These are phyloP conservation scores for Pyrgus malvae DNA, from an alignment of 2,888 invertebrate genomes.

Conservation along the genomic window DNA sequence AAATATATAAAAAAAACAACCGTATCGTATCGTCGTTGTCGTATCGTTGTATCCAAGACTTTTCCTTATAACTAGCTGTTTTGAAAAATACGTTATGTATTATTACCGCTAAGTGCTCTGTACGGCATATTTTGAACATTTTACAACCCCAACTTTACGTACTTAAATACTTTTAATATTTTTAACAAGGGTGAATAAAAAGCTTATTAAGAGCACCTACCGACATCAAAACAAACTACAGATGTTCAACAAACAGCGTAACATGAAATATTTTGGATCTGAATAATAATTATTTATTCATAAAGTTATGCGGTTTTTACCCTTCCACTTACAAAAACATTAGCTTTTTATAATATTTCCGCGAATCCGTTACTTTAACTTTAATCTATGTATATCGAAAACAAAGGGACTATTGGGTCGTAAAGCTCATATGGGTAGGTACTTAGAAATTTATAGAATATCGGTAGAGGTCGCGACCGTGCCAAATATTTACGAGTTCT, in stretches of 20 bases:
- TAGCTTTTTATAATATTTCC: slow-evolving; percentile 4
- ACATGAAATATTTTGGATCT: slow-evolving; percentile 4
- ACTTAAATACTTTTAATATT: slow-evolving; percentile 39
- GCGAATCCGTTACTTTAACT: neutral
- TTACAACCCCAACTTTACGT: slow-evolving; percentile 28
- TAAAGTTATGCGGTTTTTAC: slow-evolving; percentile 11
- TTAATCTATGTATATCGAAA: slow-evolving; percentile 28
- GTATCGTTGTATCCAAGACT: too few species aligned
- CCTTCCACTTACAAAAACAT: slow-evolving; percentile 7
- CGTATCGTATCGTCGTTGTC: too few species aligned
- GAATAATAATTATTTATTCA: slow-evolving; percentile 13
- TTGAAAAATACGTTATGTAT: too few species aligned
- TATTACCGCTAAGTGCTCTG: too few species aligned
- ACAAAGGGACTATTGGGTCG: slow-evolving; percentile 29
- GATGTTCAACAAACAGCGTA: slow-evolving; percentile 35
- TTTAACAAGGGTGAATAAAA: slow-evolving; percentile 47
- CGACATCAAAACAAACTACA: slow-evolving; percentile 35
- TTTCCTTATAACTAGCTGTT: too few species aligned
- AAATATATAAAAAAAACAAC: too few species aligned
- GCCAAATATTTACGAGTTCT: slow-evolving; percentile 9
- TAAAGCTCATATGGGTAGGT: slow-evolving; percentile 26
- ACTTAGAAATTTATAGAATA: slow-evolving; percentile 31
- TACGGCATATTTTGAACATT: too few species aligned
- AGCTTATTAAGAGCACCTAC: too few species aligned
- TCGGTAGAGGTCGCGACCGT: neutral